Percentiles rank a stretch among this genome's conserved stretches.
Evolutionary conservation across 2,113 vertebrate species (phyloP).

Genomic region (Larimichthys polyactis): DNA sequence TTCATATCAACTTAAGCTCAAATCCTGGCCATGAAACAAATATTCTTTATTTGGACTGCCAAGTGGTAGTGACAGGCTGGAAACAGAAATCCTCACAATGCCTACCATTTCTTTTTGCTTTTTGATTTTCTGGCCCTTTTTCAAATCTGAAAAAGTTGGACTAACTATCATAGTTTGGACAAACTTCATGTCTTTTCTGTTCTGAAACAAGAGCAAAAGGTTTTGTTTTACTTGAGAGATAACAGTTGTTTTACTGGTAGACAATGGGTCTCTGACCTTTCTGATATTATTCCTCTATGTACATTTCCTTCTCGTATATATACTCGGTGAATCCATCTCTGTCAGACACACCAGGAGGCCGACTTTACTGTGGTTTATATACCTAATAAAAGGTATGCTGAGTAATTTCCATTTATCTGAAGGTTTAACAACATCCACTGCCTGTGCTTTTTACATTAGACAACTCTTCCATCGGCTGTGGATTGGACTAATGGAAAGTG

Average conservation of each 20-base stretch:
- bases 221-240: slow-evolving; percentile 1
- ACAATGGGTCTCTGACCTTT: slow-evolving; percentile 39
- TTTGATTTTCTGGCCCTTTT: slow-evolving; percentile 38
- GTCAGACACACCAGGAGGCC: slow-evolving; percentile 63
- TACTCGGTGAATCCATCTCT: slow-evolving; percentile 24
- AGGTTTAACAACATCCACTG: slow-evolving; percentile 58
- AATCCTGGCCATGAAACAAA: slow-evolving; percentile 51
- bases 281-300: slow-evolving; percentile 27
- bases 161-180: slow-evolving; percentile 18
- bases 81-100: slow-evolving; percentile 59
- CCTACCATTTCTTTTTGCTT: slow-evolving; percentile 29
- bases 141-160: slow-evolving; percentile 17
- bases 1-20: slow-evolving; percentile 61
- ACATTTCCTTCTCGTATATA: slow-evolving; percentile 25
- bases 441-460: slow-evolving; percentile 52
- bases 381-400: slow-evolving; percentile 71
- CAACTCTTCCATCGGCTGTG: slow-evolving; percentile 43
- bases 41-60: slow-evolving; percentile 57
- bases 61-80: slow-evolving; percentile 58
- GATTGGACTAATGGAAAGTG: slow-evolving; percentile 61
- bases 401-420: slow-evolving; percentile 76
- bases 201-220: slow-evolving; percentile 24
- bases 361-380: slow-evolving; percentile 70
- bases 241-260: slow-evolving; percentile 34
- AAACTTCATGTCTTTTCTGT: slow-evolving; percentile 31